Base-by-base conservation (phyloP, 2,888 invertebrate species). In the Xestoiulus laeticollis region DNA sequence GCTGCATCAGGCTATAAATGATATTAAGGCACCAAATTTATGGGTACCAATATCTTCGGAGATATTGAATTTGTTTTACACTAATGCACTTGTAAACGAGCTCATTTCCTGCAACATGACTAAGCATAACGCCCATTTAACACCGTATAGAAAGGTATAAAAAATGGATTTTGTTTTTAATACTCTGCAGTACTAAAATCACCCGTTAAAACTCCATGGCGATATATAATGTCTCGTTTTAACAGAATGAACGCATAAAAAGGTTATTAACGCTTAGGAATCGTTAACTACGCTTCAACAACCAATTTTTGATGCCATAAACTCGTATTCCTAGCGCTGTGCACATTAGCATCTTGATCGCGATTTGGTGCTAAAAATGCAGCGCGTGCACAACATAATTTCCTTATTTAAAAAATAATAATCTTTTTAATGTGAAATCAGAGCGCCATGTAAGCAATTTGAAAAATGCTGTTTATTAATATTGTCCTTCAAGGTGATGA, bases 71-170 rank as follows among this genome's bases (percentile, higher is more conserved):
- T 68, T 68, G 68, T 68, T 26, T 68, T 68, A 68, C 68, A 68
- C 68, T 68, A 68, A 68, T 68, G 68, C 68, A 68, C 68, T 68
- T 68, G 68, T 68, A 68, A 68, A 68, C 68, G 68, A 68, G 68
- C 68, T 68, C 68, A 68, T 68, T 68, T 68, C 26, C 68, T 26
- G 26, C n/a, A 5, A 4, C 68, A 26, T n/a, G 68, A 68, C 68
- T 26, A 19, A 26, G 6, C 26, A 0, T 10, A 68, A 68, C 68
- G n/a, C 68, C 59, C 19, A n/a, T 10, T 26, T 68, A 68, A 26
- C 22, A n/a, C 22, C 26, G 22, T 68, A n/a, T 68, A 26, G 4
- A 26, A 26, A 26, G 10, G 19, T 68, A 8, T 26, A 26, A 68
- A 44, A 68, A 68, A 68, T 68, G 68, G 26, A 26, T 68, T 26